Evolutionary conservation across 2,797 vertebrate genomes (phyloP).

Genomic region (Arnoldichthys spilopterus): DNA sequence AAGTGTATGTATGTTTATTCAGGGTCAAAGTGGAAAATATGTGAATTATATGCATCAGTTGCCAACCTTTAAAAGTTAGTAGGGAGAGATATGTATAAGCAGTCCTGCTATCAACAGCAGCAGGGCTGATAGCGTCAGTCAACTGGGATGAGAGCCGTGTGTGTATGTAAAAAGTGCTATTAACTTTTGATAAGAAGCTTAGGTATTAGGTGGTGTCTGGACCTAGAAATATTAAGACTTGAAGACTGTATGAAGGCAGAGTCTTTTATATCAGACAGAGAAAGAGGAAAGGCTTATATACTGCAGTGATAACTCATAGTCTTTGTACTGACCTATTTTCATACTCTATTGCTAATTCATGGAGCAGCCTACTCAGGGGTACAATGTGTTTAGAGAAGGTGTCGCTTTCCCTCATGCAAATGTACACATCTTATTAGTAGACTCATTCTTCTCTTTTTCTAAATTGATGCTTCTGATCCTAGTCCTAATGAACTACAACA

Average conservation of each 20-base stretch:
- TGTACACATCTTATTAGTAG: slow-evolving; percentile 8
- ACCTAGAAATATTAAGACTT: slow-evolving; percentile 34
- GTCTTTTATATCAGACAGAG: no score
- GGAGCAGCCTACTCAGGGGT: not conserved
- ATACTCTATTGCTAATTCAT: slow-evolving; percentile 38
- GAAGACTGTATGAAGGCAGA: slow-evolving; percentile 27
- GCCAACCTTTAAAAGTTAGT: slow-evolving; percentile 23
- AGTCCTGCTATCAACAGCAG: slow-evolving; percentile 12
- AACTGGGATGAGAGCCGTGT: slow-evolving; percentile 13
- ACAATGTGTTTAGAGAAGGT: slow-evolving; percentile 20
- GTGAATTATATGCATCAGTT: slow-evolving; percentile 14
- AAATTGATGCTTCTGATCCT: not conserved
- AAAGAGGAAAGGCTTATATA: not conserved
- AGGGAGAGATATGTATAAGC: slow-evolving; percentile 20
- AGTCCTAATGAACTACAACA: no score
- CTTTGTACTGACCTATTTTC: slow-evolving; percentile 35
- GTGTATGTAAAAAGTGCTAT: slow-evolving; percentile 10
- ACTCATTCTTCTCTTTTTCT: slow-evolving; percentile 2
- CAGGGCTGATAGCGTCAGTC: slow-evolving; percentile 38
- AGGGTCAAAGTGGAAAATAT: not conserved
- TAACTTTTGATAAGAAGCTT: slow-evolving; percentile 23
- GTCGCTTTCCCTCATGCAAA: slow-evolving; percentile 6
- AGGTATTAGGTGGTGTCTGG: slow-evolving; percentile 14
- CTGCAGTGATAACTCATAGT: slow-evolving; percentile 16
- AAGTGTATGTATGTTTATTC: no score